phyloP scores from a whole-genome alignment of 2,797 vertebrate genomes.

The Cossypha dichroa region DNA sequence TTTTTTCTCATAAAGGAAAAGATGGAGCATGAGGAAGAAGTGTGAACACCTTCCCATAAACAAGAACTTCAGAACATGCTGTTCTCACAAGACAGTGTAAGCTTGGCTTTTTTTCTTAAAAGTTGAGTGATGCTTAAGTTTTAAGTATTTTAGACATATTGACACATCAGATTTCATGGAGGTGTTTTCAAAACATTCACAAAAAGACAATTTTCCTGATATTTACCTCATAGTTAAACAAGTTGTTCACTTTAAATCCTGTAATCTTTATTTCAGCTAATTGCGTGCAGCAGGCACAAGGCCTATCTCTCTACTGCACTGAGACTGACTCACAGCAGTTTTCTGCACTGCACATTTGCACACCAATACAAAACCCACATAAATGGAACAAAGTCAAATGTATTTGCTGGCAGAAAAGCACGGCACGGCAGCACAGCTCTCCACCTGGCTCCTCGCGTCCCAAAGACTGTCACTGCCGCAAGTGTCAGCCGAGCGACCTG shows the following conservation, averaged over 20 bases:
- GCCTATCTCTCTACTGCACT: background rate
- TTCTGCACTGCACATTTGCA: background rate
- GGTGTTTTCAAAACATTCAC: background rate
- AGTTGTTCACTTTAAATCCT: background rate
- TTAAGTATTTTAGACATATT: background rate
- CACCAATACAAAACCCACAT: fast-evolving
- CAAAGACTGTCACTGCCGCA: fast-evolving
- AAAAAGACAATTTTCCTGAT: background rate
- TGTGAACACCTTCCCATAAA: background rate
- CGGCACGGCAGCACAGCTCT: background rate
- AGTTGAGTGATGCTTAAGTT: background rate
- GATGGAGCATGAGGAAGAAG: background rate
- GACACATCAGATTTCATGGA: background rate
- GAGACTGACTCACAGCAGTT: background rate
- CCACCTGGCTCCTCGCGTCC: background rate
- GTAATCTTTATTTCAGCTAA: background rate
- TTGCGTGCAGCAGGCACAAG: background rate
- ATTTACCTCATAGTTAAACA: background rate
- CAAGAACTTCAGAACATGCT: background rate
- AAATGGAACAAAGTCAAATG: background rate
- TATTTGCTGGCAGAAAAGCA: background rate
- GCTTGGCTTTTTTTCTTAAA: background rate
- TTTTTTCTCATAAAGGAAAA: background rate
- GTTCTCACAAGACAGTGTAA: background rate
- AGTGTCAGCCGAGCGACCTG: fast-evolving